phyloP scores from a whole-genome alignment of 2,113 vertebrate genomes.

The Tautogolabrus adspersus region DNA sequence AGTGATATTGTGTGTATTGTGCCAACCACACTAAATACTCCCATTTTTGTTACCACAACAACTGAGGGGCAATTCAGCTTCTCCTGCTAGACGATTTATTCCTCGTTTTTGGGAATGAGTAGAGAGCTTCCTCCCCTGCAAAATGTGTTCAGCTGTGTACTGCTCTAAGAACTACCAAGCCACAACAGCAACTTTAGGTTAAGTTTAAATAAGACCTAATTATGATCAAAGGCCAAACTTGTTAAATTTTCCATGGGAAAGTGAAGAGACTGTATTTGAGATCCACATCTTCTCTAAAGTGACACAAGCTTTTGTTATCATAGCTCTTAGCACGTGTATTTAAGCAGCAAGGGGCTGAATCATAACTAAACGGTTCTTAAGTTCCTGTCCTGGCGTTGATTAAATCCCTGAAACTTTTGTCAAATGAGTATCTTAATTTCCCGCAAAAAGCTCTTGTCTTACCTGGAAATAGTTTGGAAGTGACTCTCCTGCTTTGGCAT shows the following conservation, averaged over 20 bases:
- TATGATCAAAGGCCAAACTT: conserved; percentile 58
- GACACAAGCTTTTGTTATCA: not conserved
- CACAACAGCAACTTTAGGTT: conserved; percentile 43
- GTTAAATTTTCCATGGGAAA: conserved; percentile 36
- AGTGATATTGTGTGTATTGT: conserved; percentile 48
- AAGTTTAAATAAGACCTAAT: conserved; percentile 36
- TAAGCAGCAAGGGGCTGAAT: conserved; percentile 9
- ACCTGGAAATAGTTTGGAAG: not conserved
- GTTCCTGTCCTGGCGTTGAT: not conserved
- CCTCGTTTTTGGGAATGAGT: conserved; percentile 62
- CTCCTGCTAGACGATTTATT: conserved; percentile 71
- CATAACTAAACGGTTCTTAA: not conserved
- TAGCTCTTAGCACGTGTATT: not conserved
- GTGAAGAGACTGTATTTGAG: conserved; percentile 10
- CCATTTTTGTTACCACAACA: conserved; percentile 61
- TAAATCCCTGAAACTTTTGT: not conserved
- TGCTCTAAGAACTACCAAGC: conserved; percentile 56
- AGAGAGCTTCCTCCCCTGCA: conserved; percentile 69
- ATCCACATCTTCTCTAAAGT: not conserved
- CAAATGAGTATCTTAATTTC: not conserved
- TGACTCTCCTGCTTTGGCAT: not conserved
- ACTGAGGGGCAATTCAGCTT: conserved; percentile 68
- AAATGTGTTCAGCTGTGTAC: conserved; percentile 73
- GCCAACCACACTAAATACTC: conserved; percentile 32
- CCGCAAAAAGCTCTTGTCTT: not conserved